Evolutionary conservation across 2,888 invertebrate genomes (phyloP).

Genomic region (Thymelicus lineola): DNA sequence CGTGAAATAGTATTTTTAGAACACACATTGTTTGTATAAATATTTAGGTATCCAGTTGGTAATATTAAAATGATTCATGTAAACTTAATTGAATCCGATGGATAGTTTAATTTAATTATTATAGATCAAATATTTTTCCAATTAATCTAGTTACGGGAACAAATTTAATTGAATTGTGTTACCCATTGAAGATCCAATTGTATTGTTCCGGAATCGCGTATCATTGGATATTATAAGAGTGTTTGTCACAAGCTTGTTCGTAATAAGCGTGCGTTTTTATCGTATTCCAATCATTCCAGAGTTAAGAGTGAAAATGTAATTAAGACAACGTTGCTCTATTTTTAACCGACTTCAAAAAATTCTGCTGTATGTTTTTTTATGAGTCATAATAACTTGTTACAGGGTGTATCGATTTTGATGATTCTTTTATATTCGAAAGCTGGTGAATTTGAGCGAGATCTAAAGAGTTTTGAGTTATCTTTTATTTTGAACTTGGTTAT

Average conservation of each 20-base stretch:
- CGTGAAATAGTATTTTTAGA: too few relatives aligned
- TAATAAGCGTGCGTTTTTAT: background rate
- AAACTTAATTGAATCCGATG: conserved; percentile 17
- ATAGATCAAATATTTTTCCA: conserved; percentile 21
- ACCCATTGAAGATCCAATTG: background rate
- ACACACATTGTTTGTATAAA: too few relatives aligned
- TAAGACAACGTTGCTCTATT: background rate
- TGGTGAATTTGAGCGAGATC: too few relatives aligned
- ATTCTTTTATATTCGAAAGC: too few relatives aligned
- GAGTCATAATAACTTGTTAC: too few relatives aligned
- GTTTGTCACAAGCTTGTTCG: background rate
- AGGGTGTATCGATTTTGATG: too few relatives aligned
- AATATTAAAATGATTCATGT: conserved; percentile 9
- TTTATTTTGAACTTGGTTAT: too few relatives aligned
- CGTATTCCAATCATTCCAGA: background rate
- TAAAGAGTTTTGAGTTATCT: too few relatives aligned
- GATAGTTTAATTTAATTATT: conserved; percentile 15
- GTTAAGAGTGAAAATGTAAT: conserved; percentile 6
- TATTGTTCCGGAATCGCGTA: background rate
- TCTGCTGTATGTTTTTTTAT: too few relatives aligned
- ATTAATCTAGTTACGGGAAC: conserved; percentile 15
- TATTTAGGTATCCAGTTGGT: too few relatives aligned
- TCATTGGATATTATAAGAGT: background rate
- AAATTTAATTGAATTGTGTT: conserved; percentile 7
- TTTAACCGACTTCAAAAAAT: background rate